Evolutionary conservation across 2,888 invertebrate genomes (phyloP), one percentile per base, ranked within the genome.

Genomic region (Plebejus melissa): DNA sequence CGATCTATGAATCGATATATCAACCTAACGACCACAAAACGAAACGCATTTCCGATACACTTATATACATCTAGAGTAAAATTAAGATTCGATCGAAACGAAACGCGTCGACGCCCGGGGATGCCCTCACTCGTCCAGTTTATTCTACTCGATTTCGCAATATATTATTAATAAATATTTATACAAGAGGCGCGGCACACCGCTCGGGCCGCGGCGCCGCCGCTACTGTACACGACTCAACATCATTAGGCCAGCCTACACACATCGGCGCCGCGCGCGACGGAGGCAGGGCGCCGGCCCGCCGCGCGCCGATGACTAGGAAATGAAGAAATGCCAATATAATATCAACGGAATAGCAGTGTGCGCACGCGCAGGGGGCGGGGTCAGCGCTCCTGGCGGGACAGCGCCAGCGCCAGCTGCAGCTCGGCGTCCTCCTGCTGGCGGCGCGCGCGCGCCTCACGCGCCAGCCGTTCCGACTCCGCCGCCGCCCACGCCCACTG

Each of bases 401-500:
- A 96, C 77, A 97, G 91, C 77, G 95, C 96, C 74, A 97, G 90
- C 0, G 96, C 97, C 58, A 96, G 93, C 83, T 96, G 96, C 75
- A 97, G 88, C 82, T 97, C 97, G n/a, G 95, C 95, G 79, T 96
- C 95, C 83, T 97, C 97, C 78, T 93, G 95, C 75, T 94, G 89
- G 74, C 95, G 89, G 79, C 95, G 89, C 75, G 90, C 94, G 78
- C 94, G 94, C 22, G 95, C 92, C 80, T 95, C 95, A 77, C 94
- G 94, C 84, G 96, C 95, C 60, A 95, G 87, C 50, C 94, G 90
- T 76, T 95, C 86, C 80, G 96, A 96, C 85, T 96, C 96, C 46
- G 94, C 93, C 16, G 95, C 95, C 4, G 96, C 97, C 96, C 96
- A 96, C 28, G 95, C 96, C 85, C 96, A 87, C 87, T 96, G 96